phyloP scores from a whole-genome alignment of 2,888 invertebrate genomes.

The Dusona sp. region DNA sequence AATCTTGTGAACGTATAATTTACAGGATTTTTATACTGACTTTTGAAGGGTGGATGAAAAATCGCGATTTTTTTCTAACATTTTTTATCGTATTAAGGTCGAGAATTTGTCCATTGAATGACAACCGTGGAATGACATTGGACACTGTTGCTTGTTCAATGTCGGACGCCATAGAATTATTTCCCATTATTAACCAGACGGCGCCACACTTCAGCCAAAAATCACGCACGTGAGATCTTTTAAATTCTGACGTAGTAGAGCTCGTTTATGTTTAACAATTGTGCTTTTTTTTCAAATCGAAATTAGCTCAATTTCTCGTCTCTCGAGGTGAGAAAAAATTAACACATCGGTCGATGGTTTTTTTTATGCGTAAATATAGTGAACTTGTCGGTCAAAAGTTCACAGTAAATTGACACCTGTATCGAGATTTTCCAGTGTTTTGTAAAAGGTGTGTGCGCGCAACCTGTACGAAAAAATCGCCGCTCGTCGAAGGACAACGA shows the following conservation, averaged over 20 bases:
- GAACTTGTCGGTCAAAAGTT: not conserved
- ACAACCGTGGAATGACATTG: slow-evolving; percentile 4
- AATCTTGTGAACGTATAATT: not conserved
- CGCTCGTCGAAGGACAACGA: slow-evolving; percentile 2
- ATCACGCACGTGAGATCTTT: slow-evolving; percentile 33
- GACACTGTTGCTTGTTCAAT: slow-evolving; percentile 3
- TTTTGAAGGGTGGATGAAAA: not conserved
- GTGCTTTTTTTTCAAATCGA: not conserved
- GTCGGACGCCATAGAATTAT: not conserved
- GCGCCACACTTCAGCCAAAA: slow-evolving; percentile 44
- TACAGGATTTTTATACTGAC: not conserved
- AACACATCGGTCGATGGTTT: not conserved
- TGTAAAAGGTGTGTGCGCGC: not conserved
- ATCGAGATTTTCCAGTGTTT: slow-evolving; percentile 9
- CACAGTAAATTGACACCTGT: slow-evolving; percentile 14
- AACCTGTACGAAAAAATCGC: slow-evolving; percentile 7
- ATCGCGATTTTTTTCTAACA: not conserved
- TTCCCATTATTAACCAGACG: slow-evolving; percentile 33
- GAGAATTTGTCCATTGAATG: not conserved
- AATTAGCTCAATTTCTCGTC: not conserved
- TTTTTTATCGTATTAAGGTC: not conserved
- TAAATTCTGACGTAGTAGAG: not conserved
- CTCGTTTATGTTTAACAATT: slow-evolving; percentile 20
- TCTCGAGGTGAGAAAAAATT: not conserved
- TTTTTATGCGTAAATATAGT: not conserved